These are phyloP conservation scores for Synergus umbraculus DNA, from an alignment of 2,888 invertebrate species.

Conservation along the genomic window DNA sequence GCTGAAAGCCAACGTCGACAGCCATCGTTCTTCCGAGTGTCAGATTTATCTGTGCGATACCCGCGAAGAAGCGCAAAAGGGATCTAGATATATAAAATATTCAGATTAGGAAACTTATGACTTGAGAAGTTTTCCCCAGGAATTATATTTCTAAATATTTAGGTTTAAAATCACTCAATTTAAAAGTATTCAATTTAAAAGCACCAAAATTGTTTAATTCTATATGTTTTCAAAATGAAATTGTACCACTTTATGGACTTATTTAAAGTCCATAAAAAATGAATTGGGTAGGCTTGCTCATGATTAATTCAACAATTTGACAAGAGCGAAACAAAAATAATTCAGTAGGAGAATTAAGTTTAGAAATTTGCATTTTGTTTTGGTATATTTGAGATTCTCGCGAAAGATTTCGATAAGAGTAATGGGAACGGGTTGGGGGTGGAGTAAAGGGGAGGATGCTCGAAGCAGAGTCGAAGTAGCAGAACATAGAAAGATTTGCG, in stretches of 20 bases:
- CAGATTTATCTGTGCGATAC: slow-evolving; percentile 66
- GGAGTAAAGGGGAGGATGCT: slow-evolving; percentile 24
- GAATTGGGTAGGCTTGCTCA: background rate
- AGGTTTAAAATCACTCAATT: background rate
- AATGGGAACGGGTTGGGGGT: slow-evolving; percentile 11
- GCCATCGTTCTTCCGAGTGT: slow-evolving; percentile 63
- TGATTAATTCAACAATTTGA: background rate
- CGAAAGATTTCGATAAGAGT: slow-evolving; percentile 51
- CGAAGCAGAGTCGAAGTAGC: slow-evolving; percentile 46
- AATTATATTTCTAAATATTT: background rate
- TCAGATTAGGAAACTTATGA: slow-evolving; percentile 12
- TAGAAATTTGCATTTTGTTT: background rate
- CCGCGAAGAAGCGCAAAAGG: slow-evolving; percentile 45
- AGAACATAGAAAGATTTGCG: slow-evolving; percentile 56
- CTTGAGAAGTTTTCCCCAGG: slow-evolving; percentile 14
- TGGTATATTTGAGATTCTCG: slow-evolving; percentile 26
- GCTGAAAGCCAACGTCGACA: slow-evolving; percentile 69
- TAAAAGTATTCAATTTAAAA: background rate
- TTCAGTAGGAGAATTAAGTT: background rate
- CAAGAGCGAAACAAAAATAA: background rate
- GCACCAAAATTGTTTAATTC: background rate
- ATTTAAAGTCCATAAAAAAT: too few relatives aligned
- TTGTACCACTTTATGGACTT: background rate
- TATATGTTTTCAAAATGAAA: background rate
- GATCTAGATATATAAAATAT: slow-evolving; percentile 36